Percentiles rank a stretch among this genome's conserved stretches.
phyloP scores from a whole-genome alignment of 1,140 invertebrate genomes.

The Polypedilum vanderplanki region DNA sequence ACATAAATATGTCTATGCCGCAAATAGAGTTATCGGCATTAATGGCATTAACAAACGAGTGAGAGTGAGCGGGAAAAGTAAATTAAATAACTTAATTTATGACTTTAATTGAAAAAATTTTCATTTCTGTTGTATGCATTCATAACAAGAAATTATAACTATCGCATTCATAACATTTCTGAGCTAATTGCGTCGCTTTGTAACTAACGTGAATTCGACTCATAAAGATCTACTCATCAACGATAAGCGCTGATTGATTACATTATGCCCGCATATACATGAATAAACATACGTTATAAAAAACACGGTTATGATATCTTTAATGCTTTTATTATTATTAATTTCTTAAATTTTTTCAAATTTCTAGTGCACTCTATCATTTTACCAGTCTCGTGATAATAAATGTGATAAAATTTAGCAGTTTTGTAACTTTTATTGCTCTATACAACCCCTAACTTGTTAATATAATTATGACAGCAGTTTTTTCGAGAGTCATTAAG shows the following conservation, averaged over 20 bases:
- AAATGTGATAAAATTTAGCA: no score
- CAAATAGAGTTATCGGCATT: not conserved
- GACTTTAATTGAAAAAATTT: not conserved
- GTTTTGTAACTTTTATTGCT: no score
- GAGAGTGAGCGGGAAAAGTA: not conserved
- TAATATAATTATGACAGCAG: not conserved
- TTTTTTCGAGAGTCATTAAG: not conserved
- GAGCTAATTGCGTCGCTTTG: not conserved
- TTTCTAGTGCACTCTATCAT: no score
- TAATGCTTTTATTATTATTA: no score
- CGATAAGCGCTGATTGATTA: constrained; percentile 11
- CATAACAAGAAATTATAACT: not conserved
- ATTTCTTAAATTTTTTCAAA: no score
- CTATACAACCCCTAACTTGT: no score
- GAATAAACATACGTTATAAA: not conserved
- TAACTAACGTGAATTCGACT: not conserved
- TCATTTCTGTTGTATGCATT: not conserved
- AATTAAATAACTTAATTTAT: constrained; percentile 8
- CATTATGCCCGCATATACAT: not conserved
- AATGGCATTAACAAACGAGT: not conserved
- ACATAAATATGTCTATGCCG: not conserved
- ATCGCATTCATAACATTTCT: not conserved
- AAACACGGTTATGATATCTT: not conserved
- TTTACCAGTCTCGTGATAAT: no score
- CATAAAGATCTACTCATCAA: constrained; percentile 3